These are phyloP conservation scores for Ctenicera cuprea DNA, from an alignment of 2,888 invertebrate genomes.

Conservation along the genomic window DNA sequence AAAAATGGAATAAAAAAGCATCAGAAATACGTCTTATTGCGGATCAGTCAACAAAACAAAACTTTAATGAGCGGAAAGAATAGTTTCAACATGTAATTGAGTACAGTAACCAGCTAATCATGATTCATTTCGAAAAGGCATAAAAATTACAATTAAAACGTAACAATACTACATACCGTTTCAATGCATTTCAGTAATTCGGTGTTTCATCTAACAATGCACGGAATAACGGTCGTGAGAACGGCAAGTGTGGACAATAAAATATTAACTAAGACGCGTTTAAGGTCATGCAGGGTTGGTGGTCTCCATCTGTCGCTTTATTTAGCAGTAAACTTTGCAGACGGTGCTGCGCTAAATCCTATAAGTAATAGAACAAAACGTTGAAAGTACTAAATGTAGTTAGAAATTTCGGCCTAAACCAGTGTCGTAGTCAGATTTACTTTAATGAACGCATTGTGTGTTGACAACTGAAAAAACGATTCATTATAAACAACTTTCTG, in stretches of 20 bases:
- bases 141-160: not conserved
- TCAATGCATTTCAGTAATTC: not conserved
- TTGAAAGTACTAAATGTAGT: not conserved
- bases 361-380: constrained; percentile 8
- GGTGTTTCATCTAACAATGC: not conserved
- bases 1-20: no score
- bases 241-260: constrained; percentile 10
- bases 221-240: not conserved
- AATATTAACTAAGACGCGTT: constrained; percentile 14
- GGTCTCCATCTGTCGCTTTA: constrained; percentile 9
- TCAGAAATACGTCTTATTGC: no score
- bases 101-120: not conserved
- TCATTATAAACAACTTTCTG: no score
- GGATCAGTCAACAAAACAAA: no score
- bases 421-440: no score
- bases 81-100: not conserved
- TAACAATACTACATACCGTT: not conserved
- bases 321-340: constrained; percentile 12
- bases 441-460: no score
- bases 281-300: constrained; percentile 12
- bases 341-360: not conserved
- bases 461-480: no score
- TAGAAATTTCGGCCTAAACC: no score
- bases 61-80: not conserved
- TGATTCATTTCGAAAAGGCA: not conserved